Evolutionary conservation across 2,888 invertebrate species (phyloP).

Genomic region (Acrocyrtus sp.): DNA sequence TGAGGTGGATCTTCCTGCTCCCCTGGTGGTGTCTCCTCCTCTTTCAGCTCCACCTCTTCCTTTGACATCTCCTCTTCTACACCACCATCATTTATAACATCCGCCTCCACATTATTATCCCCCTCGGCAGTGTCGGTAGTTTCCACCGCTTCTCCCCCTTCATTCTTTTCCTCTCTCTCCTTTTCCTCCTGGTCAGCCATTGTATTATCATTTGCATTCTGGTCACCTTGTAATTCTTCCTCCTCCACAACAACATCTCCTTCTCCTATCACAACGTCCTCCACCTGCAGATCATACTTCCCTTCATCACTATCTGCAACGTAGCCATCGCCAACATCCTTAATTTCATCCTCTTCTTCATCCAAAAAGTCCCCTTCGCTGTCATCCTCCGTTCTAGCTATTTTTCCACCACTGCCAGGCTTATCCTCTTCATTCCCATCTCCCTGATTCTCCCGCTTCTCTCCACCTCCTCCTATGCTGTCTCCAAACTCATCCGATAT

Average conservation of each 20-base stretch:
- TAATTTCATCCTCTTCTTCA: constrained; percentile 60
- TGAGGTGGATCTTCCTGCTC: constrained; percentile 24
- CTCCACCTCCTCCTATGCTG: constrained; percentile 27
- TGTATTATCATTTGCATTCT: constrained; percentile 4
- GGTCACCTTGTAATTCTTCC: constrained; percentile 49
- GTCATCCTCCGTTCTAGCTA: constrained; percentile 52
- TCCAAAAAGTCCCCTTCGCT: constrained; percentile 64
- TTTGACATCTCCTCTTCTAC: neutral
- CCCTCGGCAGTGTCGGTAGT: neutral
- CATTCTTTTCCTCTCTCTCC: constrained; percentile 1
- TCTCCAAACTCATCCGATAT: constrained; percentile 41
- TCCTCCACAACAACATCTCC: constrained; percentile 57
- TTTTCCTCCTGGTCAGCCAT: constrained; percentile 9
- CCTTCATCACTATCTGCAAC: constrained; percentile 31
- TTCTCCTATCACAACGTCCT: constrained; percentile 62
- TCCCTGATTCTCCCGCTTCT: constrained; percentile 4
- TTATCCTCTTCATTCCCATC: too few species aligned
- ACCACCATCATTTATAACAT: neutral
- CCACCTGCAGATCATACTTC: constrained; percentile 42
- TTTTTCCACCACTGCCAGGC: neutral
- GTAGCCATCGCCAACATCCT: constrained; percentile 23
- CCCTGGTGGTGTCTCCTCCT: constrained; percentile 1
- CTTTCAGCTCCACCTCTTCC: neutral
- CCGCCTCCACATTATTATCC: neutral
- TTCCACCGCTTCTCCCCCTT: constrained; percentile 18